Conservation (phyloP, 2,113 vertebrate species). For the Grantiella picta region DNA sequence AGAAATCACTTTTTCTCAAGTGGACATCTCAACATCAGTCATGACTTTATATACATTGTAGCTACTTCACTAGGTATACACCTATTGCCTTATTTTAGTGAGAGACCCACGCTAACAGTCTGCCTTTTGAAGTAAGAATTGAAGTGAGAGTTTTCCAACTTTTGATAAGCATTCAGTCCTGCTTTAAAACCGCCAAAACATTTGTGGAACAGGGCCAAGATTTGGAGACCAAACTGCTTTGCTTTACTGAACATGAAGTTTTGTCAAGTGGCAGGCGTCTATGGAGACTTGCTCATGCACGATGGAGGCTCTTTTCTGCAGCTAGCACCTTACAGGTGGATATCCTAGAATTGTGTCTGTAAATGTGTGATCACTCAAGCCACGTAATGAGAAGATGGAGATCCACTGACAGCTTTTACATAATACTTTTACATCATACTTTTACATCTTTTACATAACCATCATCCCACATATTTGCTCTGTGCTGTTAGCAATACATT, state of each 20-base stretch:
- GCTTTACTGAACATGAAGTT: neutral
- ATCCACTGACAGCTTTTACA: neutral
- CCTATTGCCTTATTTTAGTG: neutral
- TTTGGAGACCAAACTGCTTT: neutral
- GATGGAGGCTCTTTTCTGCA: neutral
- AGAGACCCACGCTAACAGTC: neutral
- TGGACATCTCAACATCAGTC: neutral
- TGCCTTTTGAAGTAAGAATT: neutral
- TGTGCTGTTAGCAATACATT: neutral
- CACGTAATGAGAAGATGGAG: rapidly evolving
- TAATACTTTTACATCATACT: neutral
- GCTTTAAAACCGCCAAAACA: neutral
- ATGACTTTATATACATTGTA: neutral
- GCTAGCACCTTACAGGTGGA: neutral
- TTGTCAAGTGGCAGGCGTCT: neutral
- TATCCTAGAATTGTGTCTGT: neutral
- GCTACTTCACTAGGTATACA: neutral
- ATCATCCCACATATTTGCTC: neutral
- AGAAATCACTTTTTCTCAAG: neutral
- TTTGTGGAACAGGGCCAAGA: neutral
- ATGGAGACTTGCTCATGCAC: rapidly evolving
- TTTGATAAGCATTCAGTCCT: neutral
- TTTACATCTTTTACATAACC: neutral
- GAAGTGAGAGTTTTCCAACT: neutral
- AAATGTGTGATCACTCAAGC: neutral